A percentile compares a stretch with the other conserved stretches of the same genome.
phyloP scores from a whole-genome alignment of 2,113 vertebrate genomes.

The Crotalus tigris region DNA sequence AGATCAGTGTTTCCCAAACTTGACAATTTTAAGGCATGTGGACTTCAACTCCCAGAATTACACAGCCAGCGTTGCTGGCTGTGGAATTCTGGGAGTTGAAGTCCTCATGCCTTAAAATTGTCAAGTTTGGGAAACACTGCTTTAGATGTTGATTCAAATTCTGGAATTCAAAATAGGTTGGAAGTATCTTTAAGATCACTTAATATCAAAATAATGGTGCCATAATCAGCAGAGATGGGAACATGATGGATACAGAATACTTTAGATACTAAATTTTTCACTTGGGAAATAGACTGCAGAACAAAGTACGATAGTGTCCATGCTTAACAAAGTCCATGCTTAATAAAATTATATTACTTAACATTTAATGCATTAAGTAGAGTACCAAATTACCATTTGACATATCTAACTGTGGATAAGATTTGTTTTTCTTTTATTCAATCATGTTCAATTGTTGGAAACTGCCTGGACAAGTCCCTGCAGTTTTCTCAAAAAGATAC shows the following conservation, averaged over 20 bases:
- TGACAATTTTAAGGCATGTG: too few species aligned
- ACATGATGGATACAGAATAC: conserved; percentile 52
- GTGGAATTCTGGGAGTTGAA: too few species aligned
- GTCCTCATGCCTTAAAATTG: too few species aligned
- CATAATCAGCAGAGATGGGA: conserved; percentile 59
- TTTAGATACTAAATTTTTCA: conserved; percentile 68
- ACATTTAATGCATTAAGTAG: conserved; percentile 38
- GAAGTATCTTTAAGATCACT: conserved; percentile 66
- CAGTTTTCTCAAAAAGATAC: background rate
- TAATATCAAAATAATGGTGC: conserved; percentile 66
- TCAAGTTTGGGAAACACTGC: background rate
- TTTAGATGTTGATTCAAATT: conserved; percentile 63
- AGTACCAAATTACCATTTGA: conserved; percentile 29
- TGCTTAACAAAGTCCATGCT: conserved; percentile 47
- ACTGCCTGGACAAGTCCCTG: background rate
- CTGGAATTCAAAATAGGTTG: conserved; percentile 68
- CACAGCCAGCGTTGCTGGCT: too few species aligned
- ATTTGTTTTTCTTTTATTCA: background rate
- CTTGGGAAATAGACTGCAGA: conserved; percentile 61
- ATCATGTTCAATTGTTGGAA: background rate
- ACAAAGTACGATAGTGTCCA: conserved; percentile 40
- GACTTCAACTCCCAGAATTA: too few species aligned
- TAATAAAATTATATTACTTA: conserved; percentile 54
- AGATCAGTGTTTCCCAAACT: too few species aligned
- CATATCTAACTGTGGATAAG: conserved; percentile 12